These are phyloP conservation scores for Spea multiplicata DNA, from an alignment of 2,113 vertebrate genomes.

Conservation along the genomic window DNA sequence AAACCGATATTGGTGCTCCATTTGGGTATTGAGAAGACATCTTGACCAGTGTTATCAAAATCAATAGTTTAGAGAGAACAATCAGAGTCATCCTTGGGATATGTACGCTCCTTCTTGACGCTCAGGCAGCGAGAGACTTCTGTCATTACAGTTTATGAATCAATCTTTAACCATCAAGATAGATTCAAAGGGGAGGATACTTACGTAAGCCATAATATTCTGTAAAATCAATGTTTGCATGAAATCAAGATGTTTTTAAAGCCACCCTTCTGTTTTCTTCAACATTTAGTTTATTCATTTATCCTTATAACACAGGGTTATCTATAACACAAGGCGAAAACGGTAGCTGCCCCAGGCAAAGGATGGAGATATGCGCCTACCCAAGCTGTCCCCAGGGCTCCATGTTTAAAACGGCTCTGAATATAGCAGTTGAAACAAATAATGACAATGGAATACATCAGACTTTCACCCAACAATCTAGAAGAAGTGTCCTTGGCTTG, in stretches of 20 bases:
- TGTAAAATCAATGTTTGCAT: background rate
- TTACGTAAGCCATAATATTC: background rate
- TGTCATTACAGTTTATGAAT: background rate
- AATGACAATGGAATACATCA: too few relatives aligned
- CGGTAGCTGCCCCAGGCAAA: too few relatives aligned
- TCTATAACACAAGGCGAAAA: too few relatives aligned
- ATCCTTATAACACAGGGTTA: too few relatives aligned
- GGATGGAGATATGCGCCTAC: too few relatives aligned
- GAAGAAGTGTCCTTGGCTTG: too few relatives aligned
- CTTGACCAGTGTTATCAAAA: background rate
- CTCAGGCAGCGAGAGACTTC: background rate
- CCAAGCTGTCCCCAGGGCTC: too few relatives aligned
- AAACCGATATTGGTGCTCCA: constrained; percentile 47
- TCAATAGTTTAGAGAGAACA: background rate
- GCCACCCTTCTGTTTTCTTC: too few relatives aligned
- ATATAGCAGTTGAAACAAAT: too few relatives aligned
- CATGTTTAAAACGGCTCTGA: too few relatives aligned
- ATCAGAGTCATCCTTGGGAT: background rate
- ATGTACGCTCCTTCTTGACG: background rate
- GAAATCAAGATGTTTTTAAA: background rate
- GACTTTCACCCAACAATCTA: too few relatives aligned
- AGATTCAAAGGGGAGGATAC: background rate
- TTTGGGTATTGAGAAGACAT: background rate
- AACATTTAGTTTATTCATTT: too few relatives aligned
- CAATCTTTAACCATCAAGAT: background rate